These are phyloP conservation scores for Stictonetta naevosa DNA, from an alignment of 2,113 vertebrate genomes.

Conservation along the genomic window DNA sequence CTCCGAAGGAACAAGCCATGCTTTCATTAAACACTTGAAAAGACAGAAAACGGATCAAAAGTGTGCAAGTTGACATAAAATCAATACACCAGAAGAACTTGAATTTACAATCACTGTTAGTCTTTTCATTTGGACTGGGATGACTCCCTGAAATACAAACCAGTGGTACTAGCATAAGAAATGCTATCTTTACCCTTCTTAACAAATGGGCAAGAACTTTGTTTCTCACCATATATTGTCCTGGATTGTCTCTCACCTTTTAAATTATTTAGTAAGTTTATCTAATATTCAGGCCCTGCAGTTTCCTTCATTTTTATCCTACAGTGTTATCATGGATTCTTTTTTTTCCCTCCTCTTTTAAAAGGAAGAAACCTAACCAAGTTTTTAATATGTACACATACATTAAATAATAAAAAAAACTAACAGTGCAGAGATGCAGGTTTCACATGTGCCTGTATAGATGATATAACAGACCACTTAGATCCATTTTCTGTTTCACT, in stretches of 20 bases:
- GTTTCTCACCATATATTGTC: neutral
- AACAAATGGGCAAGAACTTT: neutral
- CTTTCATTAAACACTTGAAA: neutral
- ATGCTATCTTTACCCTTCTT: neutral
- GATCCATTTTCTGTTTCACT: neutral
- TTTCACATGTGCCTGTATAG: neutral
- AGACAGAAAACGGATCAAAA: neutral
- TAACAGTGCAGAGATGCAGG: neutral
- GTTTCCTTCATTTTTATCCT: neutral
- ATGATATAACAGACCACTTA: neutral
- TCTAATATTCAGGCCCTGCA: neutral
- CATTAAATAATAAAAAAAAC: neutral
- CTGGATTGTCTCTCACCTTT: neutral
- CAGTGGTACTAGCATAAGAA: neutral
- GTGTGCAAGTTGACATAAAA: neutral
- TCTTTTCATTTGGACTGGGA: neutral
- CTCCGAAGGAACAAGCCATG: neutral
- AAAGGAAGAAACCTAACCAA: neutral
- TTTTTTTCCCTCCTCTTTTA: neutral
- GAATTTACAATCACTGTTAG: neutral
- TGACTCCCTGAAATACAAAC: neutral
- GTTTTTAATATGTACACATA: neutral
- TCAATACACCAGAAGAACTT: neutral
- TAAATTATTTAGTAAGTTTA: neutral
- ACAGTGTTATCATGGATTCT: neutral